Conservation (phyloP, 2,113 vertebrate species). For the Larimichthys crocea region DNA sequence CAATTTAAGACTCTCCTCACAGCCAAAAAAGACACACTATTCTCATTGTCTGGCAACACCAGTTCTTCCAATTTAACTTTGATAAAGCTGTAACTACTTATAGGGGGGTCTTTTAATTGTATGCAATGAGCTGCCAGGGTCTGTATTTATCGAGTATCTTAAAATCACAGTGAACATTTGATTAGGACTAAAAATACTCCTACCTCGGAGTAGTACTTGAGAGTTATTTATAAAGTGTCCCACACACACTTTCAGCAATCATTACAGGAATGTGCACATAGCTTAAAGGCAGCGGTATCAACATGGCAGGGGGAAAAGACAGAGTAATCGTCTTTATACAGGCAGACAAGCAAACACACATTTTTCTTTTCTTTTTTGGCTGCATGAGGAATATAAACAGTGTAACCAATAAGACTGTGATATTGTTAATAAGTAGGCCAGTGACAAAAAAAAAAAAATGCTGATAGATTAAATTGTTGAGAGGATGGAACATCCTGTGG, state of each 20-base stretch:
- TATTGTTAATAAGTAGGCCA: conserved; percentile 57
- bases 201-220: conserved; percentile 62
- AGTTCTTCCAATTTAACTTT: conserved; percentile 21
- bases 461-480: conserved; percentile 59
- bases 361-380: background rate
- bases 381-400: conserved; percentile 18
- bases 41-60: conserved; percentile 12
- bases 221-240: conserved; percentile 75
- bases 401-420: conserved; percentile 44
- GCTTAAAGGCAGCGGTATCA: conserved; percentile 41
- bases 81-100: background rate
- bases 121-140: background rate
- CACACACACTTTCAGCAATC: conserved; percentile 50
- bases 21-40: conserved; percentile 4
- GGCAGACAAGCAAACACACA: conserved; percentile 36
- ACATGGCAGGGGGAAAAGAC: conserved; percentile 24
- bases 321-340: conserved; percentile 29
- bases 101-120: conserved; percentile 6
- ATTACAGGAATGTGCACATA: conserved; percentile 43
- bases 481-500: conserved; percentile 39
- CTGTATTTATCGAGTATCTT: conserved; percentile 27
- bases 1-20: background rate
- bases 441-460: conserved; percentile 19
- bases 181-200: conserved; percentile 70
- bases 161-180: conserved; percentile 58